These are phyloP conservation scores for Puntigrus tetrazona DNA, from an alignment of 2,113 vertebrate genomes.

Conservation along the genomic window DNA sequence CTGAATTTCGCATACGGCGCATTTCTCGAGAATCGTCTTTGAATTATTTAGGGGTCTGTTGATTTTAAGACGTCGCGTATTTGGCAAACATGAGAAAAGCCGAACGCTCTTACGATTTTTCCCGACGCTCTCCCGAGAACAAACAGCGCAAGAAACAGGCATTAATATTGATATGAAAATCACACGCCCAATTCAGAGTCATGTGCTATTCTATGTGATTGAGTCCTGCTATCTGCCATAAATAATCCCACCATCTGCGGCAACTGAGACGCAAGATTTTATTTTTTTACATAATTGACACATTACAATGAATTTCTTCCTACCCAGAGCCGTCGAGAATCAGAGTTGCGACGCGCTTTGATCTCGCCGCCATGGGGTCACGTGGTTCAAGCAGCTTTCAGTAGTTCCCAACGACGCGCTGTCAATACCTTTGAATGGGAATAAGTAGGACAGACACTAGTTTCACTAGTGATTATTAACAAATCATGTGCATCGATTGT, in stretches of 20 bases:
- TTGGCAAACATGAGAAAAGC: slow-evolving; percentile 32
- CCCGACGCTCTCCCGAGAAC: neutral
- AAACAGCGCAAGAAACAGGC: slow-evolving; percentile 13
- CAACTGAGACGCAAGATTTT: slow-evolving; percentile 34
- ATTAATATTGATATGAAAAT: slow-evolving; percentile 38
- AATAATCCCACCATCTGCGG: neutral
- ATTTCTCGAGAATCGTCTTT: neutral
- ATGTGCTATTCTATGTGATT: neutral
- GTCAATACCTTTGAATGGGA: no score
- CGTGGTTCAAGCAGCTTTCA: no score
- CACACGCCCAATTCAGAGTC: neutral
- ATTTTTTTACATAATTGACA: slow-evolving; percentile 26
- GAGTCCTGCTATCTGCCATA: slow-evolving; percentile 11
- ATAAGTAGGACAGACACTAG: no score
- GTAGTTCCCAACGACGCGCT: no score
- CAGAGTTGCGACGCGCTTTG: no score
- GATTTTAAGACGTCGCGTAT: slow-evolving; percentile 13
- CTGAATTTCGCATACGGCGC: neutral
- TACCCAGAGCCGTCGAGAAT: no score
- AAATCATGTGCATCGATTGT: no score
- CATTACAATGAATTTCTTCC: neutral
- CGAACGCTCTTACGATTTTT: neutral
- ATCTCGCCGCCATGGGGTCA: no score
- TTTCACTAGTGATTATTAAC: no score
- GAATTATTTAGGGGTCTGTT: slow-evolving; percentile 31